Conservation (phyloP, 1,140 invertebrate species). For the Archivesica marissinica region DNA sequence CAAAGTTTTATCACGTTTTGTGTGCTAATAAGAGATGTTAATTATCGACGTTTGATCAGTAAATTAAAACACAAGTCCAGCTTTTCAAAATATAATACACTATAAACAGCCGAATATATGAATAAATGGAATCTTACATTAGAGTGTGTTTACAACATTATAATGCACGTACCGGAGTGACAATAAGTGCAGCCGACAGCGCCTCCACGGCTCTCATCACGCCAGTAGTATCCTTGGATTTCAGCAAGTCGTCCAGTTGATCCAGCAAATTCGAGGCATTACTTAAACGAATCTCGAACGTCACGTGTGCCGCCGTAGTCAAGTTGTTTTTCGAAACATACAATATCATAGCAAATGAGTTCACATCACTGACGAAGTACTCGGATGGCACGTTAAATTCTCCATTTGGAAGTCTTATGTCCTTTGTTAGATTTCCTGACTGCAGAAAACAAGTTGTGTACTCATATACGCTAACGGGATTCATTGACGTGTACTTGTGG, state of each 20-base stretch:
- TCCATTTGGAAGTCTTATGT: constrained; percentile 68
- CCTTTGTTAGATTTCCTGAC: constrained; percentile 54
- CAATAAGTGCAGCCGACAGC: not conserved
- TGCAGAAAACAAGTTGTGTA: constrained; percentile 66
- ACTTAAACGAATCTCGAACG: constrained; percentile 60
- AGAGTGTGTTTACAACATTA: too few species aligned
- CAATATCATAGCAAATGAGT: constrained; percentile 71
- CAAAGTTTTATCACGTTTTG: too few species aligned
- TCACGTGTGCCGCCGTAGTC: constrained; percentile 27
- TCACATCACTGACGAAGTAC: constrained; percentile 64
- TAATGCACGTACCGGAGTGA: constrained; percentile 20
- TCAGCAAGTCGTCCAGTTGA: constrained; percentile 69
- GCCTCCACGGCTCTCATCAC: constrained; percentile 57
- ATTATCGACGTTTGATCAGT: too few species aligned
- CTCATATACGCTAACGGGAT: constrained; percentile 73
- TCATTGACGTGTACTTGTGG: constrained; percentile 69
- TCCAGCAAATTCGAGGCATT: constrained; percentile 67
- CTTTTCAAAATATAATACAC: too few species aligned
- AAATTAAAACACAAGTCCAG: too few species aligned
- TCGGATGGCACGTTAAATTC: constrained; percentile 74
- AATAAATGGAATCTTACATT: too few species aligned
- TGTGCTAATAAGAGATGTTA: too few species aligned
- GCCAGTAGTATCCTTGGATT: constrained; percentile 54
- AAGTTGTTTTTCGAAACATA: constrained; percentile 76
- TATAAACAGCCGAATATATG: too few species aligned